Evolutionary conservation across 2,888 invertebrate genomes (phyloP), one percentile per base, ranked within the genome.

Genomic region (Teleogryllus oceanicus): DNA sequence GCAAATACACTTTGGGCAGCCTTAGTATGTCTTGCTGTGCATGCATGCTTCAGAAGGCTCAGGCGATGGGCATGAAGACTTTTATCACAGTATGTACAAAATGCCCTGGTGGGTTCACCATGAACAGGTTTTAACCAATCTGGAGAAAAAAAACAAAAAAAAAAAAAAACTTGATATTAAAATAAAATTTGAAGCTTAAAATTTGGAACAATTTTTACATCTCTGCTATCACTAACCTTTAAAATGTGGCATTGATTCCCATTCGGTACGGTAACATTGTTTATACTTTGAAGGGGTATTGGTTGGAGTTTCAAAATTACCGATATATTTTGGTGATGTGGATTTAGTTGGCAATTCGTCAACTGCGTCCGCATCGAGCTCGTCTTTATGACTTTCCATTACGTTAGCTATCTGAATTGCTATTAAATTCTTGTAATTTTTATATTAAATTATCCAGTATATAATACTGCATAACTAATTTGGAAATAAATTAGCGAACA

Each of bases 231-330:
- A 78, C 74, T 82, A 87, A 90, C 90, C 90, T 88, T 89, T 88
- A 85, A 90, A 90, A 86, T 90, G 90, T 0, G 89, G 88, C 88
- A 89, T 89, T 83, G 87, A 86, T 84, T 90, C 90, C 90, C 90
- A 90, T 82, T 90, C 90, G 83, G 88, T 87, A 21, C 90, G 87
- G 84, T 90, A 90, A 1, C 90, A 88, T 84, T 90, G 90, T 81
- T 89, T 90, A 83, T 90, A 81, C 77, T 79, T 82, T 37, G 50
- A n/a, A n/a, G 62, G 13, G 16, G 62, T 62, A 18, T 62, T 62
- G 62, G n/a, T n/a, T 11, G 50, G n/a, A 51, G n/a, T 50, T 50
- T 21, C 78, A n/a, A 13, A 50, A 49, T 50, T 78, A n/a, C n/a
- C 11, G 13, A 49, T 49, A 77, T 37, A 49, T 77, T 77, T 49